These are phyloP conservation scores for Drosophila acutilabella DNA, from an alignment of 2,888 invertebrate genomes.

Conservation along the genomic window DNA sequence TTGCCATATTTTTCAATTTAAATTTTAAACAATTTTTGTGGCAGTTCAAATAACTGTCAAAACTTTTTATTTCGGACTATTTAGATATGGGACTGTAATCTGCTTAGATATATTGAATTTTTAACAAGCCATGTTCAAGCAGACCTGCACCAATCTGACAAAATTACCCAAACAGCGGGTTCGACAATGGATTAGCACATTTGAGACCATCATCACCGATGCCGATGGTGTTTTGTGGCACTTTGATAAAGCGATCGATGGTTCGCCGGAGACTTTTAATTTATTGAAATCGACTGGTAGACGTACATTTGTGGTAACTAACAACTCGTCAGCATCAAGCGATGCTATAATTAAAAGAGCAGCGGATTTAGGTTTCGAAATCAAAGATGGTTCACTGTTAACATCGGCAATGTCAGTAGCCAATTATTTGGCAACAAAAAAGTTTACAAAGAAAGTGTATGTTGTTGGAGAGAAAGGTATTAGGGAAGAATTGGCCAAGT, in stretches of 20 bases:
- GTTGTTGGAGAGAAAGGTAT: conserved; percentile 56
- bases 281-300: conserved; percentile 32
- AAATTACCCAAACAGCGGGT: conserved; percentile 53
- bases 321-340: conserved; percentile 32
- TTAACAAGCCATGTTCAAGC: conserved; percentile 45
- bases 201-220: conserved; percentile 60
- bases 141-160: conserved; percentile 49
- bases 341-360: conserved; percentile 42
- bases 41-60: not conserved
- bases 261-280: conserved; percentile 55
- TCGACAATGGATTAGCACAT: conserved; percentile 52
- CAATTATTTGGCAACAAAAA: conserved; percentile 42
- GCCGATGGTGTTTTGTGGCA: conserved; percentile 70
- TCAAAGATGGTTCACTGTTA: conserved; percentile 20
- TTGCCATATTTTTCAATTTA: too few species aligned
- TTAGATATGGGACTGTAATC: not conserved
- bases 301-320: conserved; percentile 44
- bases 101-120: not conserved
- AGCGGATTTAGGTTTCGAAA: conserved; percentile 26
- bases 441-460: conserved; percentile 56
- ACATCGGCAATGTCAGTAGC: conserved; percentile 43
- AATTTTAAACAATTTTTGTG: too few species aligned
- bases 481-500: conserved; percentile 33
- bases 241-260: conserved; percentile 36
- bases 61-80: not conserved